These are phyloP conservation scores for Austrolebias charrua DNA, from an alignment of 2,797 vertebrate species.

Conservation along the genomic window DNA sequence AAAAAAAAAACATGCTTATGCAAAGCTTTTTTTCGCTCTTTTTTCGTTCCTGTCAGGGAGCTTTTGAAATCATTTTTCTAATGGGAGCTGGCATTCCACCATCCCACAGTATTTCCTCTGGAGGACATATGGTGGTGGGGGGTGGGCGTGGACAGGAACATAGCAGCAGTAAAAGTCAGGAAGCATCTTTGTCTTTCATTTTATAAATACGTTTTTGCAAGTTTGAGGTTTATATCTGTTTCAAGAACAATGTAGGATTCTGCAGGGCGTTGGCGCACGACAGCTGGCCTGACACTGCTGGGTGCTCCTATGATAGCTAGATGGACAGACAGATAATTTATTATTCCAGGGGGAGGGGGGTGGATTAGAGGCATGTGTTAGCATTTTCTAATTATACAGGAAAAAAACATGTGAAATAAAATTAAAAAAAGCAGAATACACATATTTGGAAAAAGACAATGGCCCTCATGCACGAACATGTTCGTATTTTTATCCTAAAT, in stretches of 20 bases:
- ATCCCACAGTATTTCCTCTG: conserved; percentile 52
- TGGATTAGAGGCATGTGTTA: too few species aligned
- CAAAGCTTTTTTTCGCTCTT: conserved; percentile 47
- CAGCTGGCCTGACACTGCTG: conserved; percentile 39
- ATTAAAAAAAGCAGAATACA: too few species aligned
- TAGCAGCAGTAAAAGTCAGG: conserved; percentile 56
- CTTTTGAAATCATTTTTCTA: conserved; percentile 65
- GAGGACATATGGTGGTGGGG: conserved; percentile 28
- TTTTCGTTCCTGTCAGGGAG: conserved; percentile 53
- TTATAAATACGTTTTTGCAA: conserved; percentile 4
- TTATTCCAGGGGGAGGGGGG: too few species aligned
- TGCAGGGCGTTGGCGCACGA: conserved; percentile 14
- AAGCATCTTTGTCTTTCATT: conserved; percentile 39
- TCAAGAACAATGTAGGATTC: conserved; percentile 36
- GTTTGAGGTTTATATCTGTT: conserved; percentile 34
- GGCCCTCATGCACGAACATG: too few species aligned
- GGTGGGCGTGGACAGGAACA: conserved; percentile 24
- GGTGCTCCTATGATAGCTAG: conserved; percentile 2
- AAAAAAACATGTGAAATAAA: too few species aligned
- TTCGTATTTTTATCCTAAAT: too few species aligned
- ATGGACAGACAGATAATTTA: too few species aligned
- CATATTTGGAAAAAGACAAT: too few species aligned
- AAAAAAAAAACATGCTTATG: conserved; percentile 59
- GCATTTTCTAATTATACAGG: too few species aligned
- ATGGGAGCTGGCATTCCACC: conserved; percentile 65